Conservation (phyloP, 2,113 vertebrate genomes). For the Mobula hypostoma region DNA sequence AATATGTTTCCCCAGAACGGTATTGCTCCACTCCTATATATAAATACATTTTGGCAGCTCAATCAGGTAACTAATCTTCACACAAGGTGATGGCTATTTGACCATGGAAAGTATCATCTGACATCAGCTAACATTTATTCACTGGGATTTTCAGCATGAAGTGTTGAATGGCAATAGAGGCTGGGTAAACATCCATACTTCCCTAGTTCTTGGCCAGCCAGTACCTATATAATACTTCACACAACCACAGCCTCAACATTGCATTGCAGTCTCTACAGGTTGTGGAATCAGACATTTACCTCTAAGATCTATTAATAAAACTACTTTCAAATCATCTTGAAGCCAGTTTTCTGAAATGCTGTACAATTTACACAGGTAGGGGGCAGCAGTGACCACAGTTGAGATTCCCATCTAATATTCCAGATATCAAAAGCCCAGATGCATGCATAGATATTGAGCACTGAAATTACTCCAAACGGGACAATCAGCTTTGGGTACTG, state of each 20-base stretch:
- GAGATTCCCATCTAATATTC: not conserved
- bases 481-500: not conserved
- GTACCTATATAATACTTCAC: not conserved
- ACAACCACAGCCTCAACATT: not conserved
- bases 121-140: not conserved
- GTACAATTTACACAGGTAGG: not conserved
- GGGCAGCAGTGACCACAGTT: not conserved
- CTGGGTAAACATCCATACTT: too few relatives aligned
- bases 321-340: not conserved
- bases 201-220: not conserved
- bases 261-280: not conserved
- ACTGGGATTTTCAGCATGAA: not conserved
- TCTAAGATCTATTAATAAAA: not conserved
- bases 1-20: not conserved
- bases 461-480: not conserved
- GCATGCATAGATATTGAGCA: not conserved
- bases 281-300: not conserved
- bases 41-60: not conserved
- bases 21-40: not conserved
- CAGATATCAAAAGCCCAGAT: not conserved
- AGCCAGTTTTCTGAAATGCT: not conserved
- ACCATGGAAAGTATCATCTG: not conserved
- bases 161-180: not conserved
- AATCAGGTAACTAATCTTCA: not conserved
- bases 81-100: not conserved